phyloP scores from a whole-genome alignment of 53 echinoderm and acorn worm genomes.

The Astropecten irregularis region DNA sequence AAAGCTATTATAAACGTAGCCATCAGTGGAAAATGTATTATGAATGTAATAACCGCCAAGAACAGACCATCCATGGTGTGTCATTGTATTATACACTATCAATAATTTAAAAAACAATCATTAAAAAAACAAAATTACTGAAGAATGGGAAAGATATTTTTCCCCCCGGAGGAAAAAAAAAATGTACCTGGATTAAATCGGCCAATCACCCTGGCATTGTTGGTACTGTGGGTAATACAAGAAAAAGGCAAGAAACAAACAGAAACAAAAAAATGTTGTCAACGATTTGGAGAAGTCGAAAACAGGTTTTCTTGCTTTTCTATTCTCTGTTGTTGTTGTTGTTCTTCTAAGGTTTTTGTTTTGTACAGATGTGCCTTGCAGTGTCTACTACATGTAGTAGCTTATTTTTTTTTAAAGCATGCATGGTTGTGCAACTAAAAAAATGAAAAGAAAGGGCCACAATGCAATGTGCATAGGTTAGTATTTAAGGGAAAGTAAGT shows the following conservation, averaged over 20 bases:
- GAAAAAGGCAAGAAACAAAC: too few species aligned
- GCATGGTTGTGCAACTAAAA: neutral
- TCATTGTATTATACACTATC: neutral
- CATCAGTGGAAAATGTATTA: too few species aligned
- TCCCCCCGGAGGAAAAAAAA: constrained; percentile 1
- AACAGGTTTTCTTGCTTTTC: neutral
- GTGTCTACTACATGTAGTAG: too few species aligned
- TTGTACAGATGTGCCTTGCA: too few species aligned
- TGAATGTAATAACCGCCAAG: too few species aligned
- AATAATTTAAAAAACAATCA: neutral
- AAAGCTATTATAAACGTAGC: too few species aligned
- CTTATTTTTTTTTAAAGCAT: constrained; percentile 21
- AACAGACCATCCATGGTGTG: too few species aligned
- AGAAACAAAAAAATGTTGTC: constrained; percentile 44
- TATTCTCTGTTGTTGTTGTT: neutral
- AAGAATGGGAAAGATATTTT: neutral
- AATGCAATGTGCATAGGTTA: too few species aligned
- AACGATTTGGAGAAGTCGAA: neutral
- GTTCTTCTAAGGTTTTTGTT: too few species aligned
- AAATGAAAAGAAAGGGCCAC: neutral
- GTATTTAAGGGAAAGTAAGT: too few species aligned
- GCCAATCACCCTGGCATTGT: constrained; percentile 38
- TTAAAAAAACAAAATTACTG: neutral
- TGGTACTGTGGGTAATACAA: constrained; percentile 52
- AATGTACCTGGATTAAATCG: constrained; percentile 28